Conservation (phyloP, 2,113 vertebrate species). For the Vimba vimba region DNA sequence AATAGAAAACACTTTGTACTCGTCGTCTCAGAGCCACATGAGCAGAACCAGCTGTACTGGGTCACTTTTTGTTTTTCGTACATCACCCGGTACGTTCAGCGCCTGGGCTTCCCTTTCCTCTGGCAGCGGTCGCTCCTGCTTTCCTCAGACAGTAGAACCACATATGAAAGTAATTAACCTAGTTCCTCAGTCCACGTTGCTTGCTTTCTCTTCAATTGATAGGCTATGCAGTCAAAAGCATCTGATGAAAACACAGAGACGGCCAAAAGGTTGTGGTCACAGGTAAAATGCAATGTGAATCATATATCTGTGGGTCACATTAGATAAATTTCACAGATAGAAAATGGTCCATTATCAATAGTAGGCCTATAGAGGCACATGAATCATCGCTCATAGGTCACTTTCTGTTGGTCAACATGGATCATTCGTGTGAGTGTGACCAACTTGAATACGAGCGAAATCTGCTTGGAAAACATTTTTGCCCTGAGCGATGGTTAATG, state of each 20-base stretch:
- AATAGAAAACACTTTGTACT: slow-evolving; percentile 2
- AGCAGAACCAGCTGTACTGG: slow-evolving; percentile 68
- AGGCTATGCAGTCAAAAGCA: slow-evolving; percentile 15
- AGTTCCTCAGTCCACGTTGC: slow-evolving; percentile 73
- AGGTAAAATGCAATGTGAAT: neutral
- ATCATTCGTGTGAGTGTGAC: neutral
- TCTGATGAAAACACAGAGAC: slow-evolving; percentile 6
- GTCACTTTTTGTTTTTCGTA: slow-evolving; percentile 60
- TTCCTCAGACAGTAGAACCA: slow-evolving; percentile 57
- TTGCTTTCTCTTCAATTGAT: slow-evolving; percentile 66
- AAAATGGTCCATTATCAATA: neutral
- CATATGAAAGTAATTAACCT: slow-evolving; percentile 78
- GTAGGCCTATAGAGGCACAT: neutral
- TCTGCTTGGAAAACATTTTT: neutral
- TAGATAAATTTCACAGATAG: neutral
- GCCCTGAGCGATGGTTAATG: no score
- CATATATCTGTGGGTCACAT: neutral
- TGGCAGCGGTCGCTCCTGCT: slow-evolving; percentile 43
- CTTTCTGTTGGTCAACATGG: neutral
- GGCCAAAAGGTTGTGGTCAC: neutral
- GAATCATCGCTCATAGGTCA: neutral
- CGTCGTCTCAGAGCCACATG: slow-evolving; percentile 39
- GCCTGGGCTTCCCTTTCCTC: slow-evolving; percentile 20
- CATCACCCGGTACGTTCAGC: slow-evolving; percentile 22
- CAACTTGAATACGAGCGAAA: neutral